phyloP scores from a whole-genome alignment of 2,888 invertebrate species.

The Sinopyrophorus schimmeli region DNA sequence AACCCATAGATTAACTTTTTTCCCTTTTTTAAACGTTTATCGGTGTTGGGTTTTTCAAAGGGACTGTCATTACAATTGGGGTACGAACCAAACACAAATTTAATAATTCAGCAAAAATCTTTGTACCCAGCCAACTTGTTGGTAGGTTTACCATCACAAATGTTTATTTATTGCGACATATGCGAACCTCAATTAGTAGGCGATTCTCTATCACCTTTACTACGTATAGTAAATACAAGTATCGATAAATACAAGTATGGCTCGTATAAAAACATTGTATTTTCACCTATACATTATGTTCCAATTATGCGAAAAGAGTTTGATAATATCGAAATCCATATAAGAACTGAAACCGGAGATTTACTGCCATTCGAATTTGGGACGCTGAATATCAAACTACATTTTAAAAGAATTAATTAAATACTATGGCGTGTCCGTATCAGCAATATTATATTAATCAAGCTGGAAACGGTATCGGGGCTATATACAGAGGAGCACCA shows the following conservation, averaged over 20 bases:
- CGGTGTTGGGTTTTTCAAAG: slow-evolving; percentile 1
- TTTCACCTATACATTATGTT: slow-evolving; percentile 31
- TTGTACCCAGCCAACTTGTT: slow-evolving; percentile 16
- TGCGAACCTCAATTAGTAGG: slow-evolving; percentile 38
- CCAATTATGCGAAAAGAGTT: slow-evolving; percentile 30
- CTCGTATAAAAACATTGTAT: slow-evolving; percentile 16
- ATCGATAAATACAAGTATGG: slow-evolving; percentile 28
- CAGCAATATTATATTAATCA: slow-evolving; percentile 8
- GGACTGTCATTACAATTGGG: slow-evolving; percentile 3
- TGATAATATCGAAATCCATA: slow-evolving; percentile 25
- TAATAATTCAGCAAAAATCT: slow-evolving; percentile 13
- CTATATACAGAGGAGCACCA: slow-evolving; percentile 14
- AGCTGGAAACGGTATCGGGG: slow-evolving; percentile 16
- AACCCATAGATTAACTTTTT: not conserved
- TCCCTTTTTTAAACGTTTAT: not conserved
- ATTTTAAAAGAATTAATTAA: slow-evolving; percentile 1
- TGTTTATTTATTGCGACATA: slow-evolving; percentile 25
- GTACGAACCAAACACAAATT: not conserved
- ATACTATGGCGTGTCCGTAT: slow-evolving; percentile 7
- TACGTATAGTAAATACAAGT: slow-evolving; percentile 38
- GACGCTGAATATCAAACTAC: slow-evolving; percentile 8
- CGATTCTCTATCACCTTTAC: slow-evolving; percentile 35
- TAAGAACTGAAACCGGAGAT: slow-evolving; percentile 22
- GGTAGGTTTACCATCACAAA: slow-evolving; percentile 36
- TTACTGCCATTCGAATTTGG: slow-evolving; percentile 27